phyloP scores from a whole-genome alignment of 1,140 invertebrate species.

The Procambarus virginalis region DNA sequence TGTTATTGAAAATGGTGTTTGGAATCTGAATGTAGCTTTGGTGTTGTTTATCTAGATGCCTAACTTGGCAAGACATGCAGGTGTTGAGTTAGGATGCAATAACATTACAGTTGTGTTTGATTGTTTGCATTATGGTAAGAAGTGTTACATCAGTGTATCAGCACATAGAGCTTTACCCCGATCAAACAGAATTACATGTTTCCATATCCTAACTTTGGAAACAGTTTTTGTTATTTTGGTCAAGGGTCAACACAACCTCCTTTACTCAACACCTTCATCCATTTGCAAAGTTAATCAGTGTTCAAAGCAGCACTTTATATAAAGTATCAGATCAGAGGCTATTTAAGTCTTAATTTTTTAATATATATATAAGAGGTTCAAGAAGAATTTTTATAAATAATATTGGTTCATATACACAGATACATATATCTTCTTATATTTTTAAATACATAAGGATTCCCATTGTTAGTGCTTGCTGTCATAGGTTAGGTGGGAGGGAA shows the following conservation, averaged over 20 bases:
- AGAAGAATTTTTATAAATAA: conserved; percentile 23
- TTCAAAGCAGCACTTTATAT: conserved; percentile 16
- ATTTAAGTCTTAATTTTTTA: conserved; percentile 31
- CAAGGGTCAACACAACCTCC: background rate
- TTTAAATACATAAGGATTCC: conserved; percentile 27
- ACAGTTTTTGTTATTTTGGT: background rate
- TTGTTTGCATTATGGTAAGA: background rate
- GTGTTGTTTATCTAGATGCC: conserved; percentile 18
- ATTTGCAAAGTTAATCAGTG: conserved; percentile 1
- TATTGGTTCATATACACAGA: conserved; percentile 38
- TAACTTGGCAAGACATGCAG: conserved; percentile 9
- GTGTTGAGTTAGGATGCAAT: conserved; percentile 16
- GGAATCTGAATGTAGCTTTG: conserved; percentile 11
- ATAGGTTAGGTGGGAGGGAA: conserved; percentile 21
- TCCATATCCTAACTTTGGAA: background rate
- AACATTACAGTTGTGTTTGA: background rate
- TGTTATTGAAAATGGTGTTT: background rate
- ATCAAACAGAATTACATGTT: background rate
- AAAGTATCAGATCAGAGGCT: conserved; percentile 26
- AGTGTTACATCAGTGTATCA: background rate
- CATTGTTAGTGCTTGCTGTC: conserved; percentile 20
- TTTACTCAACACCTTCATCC: conserved; percentile 1
- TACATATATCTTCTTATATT: conserved; percentile 41
- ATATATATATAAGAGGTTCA: conserved; percentile 32
- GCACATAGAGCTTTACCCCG: background rate